phyloP scores from a whole-genome alignment of 2,797 vertebrate genomes.

The Alauda arvensis region DNA sequence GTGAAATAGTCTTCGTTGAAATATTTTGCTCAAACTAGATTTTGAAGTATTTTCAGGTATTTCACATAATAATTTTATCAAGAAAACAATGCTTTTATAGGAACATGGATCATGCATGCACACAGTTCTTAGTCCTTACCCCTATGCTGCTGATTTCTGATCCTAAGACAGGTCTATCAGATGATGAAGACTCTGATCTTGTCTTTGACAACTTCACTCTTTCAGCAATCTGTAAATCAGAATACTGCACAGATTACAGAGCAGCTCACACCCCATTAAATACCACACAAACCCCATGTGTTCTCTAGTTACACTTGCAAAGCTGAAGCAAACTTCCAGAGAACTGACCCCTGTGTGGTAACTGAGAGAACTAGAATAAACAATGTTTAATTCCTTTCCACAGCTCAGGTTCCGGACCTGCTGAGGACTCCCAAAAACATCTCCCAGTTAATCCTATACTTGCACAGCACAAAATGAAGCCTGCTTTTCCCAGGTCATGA shows the following conservation, averaged over 20 bases:
- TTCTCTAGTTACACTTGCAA: neutral
- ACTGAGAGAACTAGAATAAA: slow-evolving; percentile 6
- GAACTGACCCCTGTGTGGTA: neutral
- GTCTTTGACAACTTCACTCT: slow-evolving; percentile 87
- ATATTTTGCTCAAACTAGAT: neutral
- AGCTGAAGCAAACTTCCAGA: slow-evolving; percentile 19
- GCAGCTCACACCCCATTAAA: neutral
- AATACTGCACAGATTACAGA: slow-evolving; percentile 26
- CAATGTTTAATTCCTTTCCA: neutral
- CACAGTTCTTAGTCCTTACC: slow-evolving; percentile 66
- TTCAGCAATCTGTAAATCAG: slow-evolving; percentile 79
- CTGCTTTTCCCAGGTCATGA: neutral
- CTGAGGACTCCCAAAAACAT: neutral
- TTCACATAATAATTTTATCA: neutral
- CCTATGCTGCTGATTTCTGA: slow-evolving; percentile 88
- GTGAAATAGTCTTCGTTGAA: neutral
- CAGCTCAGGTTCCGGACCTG: neutral
- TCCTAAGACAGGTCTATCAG: slow-evolving; percentile 83
- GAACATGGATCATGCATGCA: neutral
- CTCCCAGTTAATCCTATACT: neutral
- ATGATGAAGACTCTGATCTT: slow-evolving; percentile 82
- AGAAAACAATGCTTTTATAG: neutral
- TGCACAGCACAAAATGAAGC: neutral
- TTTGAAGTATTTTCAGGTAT: neutral
- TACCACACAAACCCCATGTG: neutral